Base-by-base conservation (phyloP, 2,888 invertebrate genomes). In the Mythimna ferrago region DNA sequence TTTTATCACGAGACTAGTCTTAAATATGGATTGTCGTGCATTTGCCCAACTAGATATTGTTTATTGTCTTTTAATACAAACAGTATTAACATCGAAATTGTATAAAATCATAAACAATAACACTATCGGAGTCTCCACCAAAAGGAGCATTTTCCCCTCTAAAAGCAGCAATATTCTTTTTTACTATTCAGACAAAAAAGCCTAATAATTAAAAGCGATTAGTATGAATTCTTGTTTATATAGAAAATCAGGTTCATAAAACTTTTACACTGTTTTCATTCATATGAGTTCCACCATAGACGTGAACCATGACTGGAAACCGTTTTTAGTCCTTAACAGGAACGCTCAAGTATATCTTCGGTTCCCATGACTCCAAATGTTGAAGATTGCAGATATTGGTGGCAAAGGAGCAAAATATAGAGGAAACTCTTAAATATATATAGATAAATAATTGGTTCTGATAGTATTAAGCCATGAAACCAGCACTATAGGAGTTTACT, bases 81-180 rank as follows among this genome's bases (percentile, higher is more conserved):
- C 91, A 89, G 85, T 63, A 93, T 35, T 21, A 93, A 83, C 32
- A 93, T 68, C 3, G 93, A 89, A 4, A 87, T 79, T 0, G 93
- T 32, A 32, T 32, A 32, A 32, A 91, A n/a, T 93, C 93, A 80
- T 94, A 94, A 5, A 94, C 54, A 0, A 94, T 94, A 6, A 94
- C 78, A 78, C 92, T 92, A 60, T 94, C 90, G 14, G 93, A 91
- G 76, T 94, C 93, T 26, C 94, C 94, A 6, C 94, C 94, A 79
- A 95, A 94, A 0, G 91, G 90, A 11, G 89, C 91, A 14, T 94
- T 93, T 76, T 94, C 94, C 94, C 94, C 94, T 82, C 85, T 91
- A 10, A 94, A 82, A 32, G 94, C 94, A 56, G 94, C 93, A 56
- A 94, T 83, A 81, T 94, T 94, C n/a, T 93, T 93, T 93, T 84